Percentiles rank a stretch among this genome's conserved stretches.
These are phyloP conservation scores for Athalia circularis DNA, from an alignment of 2,888 invertebrate species.

Conservation along the genomic window DNA sequence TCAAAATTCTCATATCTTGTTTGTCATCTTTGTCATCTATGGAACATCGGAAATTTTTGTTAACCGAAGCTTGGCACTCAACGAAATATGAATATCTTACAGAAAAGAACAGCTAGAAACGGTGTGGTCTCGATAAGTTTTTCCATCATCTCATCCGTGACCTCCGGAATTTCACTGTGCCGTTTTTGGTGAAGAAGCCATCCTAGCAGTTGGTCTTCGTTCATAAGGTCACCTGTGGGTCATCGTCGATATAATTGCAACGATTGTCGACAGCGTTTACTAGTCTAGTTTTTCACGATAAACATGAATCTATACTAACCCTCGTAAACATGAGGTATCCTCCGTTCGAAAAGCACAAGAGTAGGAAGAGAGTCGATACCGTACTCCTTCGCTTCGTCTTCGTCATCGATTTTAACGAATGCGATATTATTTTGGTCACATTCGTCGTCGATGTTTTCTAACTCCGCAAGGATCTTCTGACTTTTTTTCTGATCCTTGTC, in stretches of 20 bases:
- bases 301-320: conserved; percentile 65
- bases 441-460: conserved; percentile 96
- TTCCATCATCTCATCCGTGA: conserved; percentile 96
- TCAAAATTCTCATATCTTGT: conserved; percentile 90
- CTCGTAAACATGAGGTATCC: conserved; percentile 79
- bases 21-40: conserved; percentile 92
- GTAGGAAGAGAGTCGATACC: conserved; percentile 90
- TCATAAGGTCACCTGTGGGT: conserved; percentile 86
- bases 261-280: not conserved
- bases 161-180: conserved; percentile 93
- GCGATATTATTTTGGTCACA: conserved; percentile 94
- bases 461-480: conserved; percentile 87
- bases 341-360: conserved; percentile 84
- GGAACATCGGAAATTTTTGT: conserved; percentile 55
- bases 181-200: conserved; percentile 94
- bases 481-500: conserved; percentile 94
- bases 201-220: conserved; percentile 92
- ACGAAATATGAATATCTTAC: conserved; percentile 77
- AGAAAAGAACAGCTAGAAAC: conserved; percentile 92
- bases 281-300: not conserved
- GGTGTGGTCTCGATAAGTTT: conserved; percentile 87
- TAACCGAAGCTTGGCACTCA: conserved; percentile 6
- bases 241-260: conserved; percentile 29
- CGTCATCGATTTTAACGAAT: conserved; percentile 93
- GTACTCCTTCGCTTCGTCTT: conserved; percentile 91